These are phyloP conservation scores for Capitella teleta DNA, from an alignment of 1,140 invertebrate genomes.

Conservation along the genomic window DNA sequence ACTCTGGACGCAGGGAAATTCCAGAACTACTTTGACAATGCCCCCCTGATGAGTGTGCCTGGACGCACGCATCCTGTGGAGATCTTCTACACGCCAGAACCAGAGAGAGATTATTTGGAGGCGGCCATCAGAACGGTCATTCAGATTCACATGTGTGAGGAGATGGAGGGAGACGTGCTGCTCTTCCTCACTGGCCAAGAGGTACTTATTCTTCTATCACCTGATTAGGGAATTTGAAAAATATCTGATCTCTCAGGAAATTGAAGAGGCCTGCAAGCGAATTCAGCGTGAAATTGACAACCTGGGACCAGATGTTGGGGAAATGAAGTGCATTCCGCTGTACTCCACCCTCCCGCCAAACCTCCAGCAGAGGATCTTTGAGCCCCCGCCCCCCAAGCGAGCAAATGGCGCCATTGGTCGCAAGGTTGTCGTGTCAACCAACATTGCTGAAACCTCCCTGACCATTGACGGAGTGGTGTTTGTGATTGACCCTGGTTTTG, in stretches of 20 bases:
- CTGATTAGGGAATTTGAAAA: too few species aligned
- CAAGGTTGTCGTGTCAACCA: constrained; percentile 94
- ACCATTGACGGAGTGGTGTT: constrained; percentile 99
- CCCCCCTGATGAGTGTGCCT: constrained; percentile 96
- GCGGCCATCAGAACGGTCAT: constrained; percentile 97
- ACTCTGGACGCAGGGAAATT: constrained; percentile 99
- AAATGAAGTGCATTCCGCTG: constrained; percentile 94
- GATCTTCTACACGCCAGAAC: constrained; percentile 98
- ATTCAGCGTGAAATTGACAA: constrained; percentile 96
- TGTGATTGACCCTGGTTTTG: constrained; percentile 99
- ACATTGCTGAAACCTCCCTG: constrained; percentile 97
- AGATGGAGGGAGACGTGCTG: constrained; percentile 81
- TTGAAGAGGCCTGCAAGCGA: constrained; percentile 97
- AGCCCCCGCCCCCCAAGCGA: constrained; percentile 75
- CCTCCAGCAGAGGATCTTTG: constrained; percentile 94
- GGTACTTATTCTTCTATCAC: constrained; percentile 35
- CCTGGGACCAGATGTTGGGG: constrained; percentile 88
- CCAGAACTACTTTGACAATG: constrained; percentile 94
- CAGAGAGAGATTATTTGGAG: constrained; percentile 95
- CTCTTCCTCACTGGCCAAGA: constrained; percentile 90
- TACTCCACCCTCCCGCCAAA: constrained; percentile 97
- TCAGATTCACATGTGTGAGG: constrained; percentile 99
- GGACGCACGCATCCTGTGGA: constrained; percentile 92
- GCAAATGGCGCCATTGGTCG: constrained; percentile 87
- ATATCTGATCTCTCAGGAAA: constrained; percentile 70